Percentiles rank a stretch among this genome's conserved stretches.
Conservation (phyloP, 1,140 invertebrate genomes). For the Campoletis sonorensis region DNA sequence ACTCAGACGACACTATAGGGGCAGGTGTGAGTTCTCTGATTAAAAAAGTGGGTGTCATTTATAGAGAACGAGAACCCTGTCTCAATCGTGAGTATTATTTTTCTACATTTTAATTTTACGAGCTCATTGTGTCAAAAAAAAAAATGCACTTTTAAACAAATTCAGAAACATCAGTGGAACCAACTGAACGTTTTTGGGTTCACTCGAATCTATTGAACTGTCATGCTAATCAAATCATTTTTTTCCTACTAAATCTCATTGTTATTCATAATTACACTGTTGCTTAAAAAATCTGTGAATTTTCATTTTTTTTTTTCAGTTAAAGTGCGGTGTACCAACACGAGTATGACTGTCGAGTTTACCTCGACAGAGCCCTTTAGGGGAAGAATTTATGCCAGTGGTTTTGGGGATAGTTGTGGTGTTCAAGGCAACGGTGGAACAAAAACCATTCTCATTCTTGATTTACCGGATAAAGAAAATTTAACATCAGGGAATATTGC, state of each 20-base stretch:
- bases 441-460: constrained; percentile 71
- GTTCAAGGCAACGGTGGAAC: constrained; percentile 72
- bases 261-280: no score
- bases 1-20: constrained; percentile 74
- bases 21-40: constrained; percentile 71
- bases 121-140: no score
- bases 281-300: no score
- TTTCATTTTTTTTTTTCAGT: constrained; percentile 69
- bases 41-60: constrained; percentile 68
- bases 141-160: neutral
- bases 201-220: no score
- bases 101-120: no score
- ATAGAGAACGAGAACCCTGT: constrained; percentile 77
- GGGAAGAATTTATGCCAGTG: constrained; percentile 75
- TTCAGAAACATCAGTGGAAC: neutral
- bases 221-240: no score
- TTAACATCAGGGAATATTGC: constrained; percentile 51
- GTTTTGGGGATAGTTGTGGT: constrained; percentile 73
- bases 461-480: constrained; percentile 62
- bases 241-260: no score
- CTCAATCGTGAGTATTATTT: constrained; percentile 73
- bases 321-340: constrained; percentile 74
- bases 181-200: no score
- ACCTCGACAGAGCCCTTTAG: constrained; percentile 75
- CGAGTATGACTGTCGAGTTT: constrained; percentile 74